Evolutionary conservation across 1,140 invertebrate genomes (phyloP).

Genomic region (Caerostris extrusa): DNA sequence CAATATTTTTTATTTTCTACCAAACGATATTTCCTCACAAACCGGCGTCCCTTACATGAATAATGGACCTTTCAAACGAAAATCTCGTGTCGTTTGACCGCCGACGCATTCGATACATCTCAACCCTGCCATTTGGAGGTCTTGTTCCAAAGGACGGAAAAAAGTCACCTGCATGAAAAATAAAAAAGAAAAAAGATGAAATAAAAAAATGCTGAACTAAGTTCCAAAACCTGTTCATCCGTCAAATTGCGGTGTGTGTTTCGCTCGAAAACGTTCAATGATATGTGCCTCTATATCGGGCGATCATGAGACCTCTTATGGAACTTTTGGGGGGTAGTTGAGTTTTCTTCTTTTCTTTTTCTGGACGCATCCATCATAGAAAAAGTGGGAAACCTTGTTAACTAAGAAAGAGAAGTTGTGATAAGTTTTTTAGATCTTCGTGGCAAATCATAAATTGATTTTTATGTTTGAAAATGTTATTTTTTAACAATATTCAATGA

Average conservation of each 20-base stretch:
- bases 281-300: not conserved
- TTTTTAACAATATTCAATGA: too few species aligned
- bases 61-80: not conserved
- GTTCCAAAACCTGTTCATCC: constrained; percentile 5
- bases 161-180: not conserved
- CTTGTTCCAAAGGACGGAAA: not conserved
- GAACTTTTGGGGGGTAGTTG: too few species aligned
- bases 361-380: too few species aligned
- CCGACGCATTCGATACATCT: not conserved
- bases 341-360: too few species aligned
- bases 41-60: not conserved
- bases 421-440: too few species aligned
- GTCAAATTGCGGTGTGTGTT: constrained; percentile 1
- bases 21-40: not conserved
- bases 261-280: not conserved
- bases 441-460: too few species aligned
- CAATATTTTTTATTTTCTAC: not conserved
- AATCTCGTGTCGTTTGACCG: not conserved
- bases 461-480: too few species aligned
- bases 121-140: not conserved
- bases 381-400: too few species aligned
- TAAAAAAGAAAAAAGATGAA: not conserved
- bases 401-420: too few species aligned
- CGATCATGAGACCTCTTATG: too few species aligned
- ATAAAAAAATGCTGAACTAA: not conserved